Conservation (phyloP, 2,888 invertebrate genomes). For the Meliscaeva auricollis region DNA sequence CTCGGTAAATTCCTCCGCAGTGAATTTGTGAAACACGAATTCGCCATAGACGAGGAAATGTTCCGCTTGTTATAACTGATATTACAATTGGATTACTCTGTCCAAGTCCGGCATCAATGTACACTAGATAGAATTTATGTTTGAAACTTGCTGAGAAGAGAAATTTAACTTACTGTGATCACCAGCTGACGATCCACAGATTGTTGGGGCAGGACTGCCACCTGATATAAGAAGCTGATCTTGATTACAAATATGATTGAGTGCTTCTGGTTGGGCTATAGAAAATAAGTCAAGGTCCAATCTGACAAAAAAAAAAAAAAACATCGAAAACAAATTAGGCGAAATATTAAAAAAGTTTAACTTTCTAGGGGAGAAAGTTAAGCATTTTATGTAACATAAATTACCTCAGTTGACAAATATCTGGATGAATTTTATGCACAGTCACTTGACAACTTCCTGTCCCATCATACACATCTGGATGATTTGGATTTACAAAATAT, state of each 20-base stretch:
- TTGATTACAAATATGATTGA: slow-evolving; percentile 91
- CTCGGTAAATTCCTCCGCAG: slow-evolving; percentile 89
- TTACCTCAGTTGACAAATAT: slow-evolving; percentile 93
- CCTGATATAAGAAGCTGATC: slow-evolving; percentile 95
- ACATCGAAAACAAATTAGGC: not conserved
- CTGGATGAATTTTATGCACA: slow-evolving; percentile 90
- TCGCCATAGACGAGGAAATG: slow-evolving; percentile 91
- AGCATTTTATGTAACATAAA: too few species aligned
- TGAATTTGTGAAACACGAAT: slow-evolving; percentile 92
- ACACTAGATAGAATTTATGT: slow-evolving; percentile 88
- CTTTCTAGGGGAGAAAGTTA: too few species aligned
- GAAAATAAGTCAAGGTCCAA: slow-evolving; percentile 92
- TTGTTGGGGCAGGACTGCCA: slow-evolving; percentile 90
- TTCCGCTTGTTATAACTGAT: slow-evolving; percentile 92
- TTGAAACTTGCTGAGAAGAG: not conserved
- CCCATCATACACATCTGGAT: slow-evolving; percentile 90
- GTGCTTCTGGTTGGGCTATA: slow-evolving; percentile 90
- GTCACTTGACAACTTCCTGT: slow-evolving; percentile 94
- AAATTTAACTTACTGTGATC: slow-evolving; percentile 89
- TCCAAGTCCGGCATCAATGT: slow-evolving; percentile 90
- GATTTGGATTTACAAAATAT: slow-evolving; percentile 93
- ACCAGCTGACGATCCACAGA: slow-evolving; percentile 92
- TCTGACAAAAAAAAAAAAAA: slow-evolving; percentile 83
- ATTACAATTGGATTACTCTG: slow-evolving; percentile 91
- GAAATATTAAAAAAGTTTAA: too few species aligned